Percentiles rank a stretch among this genome's conserved stretches.
Conservation (phyloP, 2,113 vertebrate species). For the Oxyura jamaicensis region DNA sequence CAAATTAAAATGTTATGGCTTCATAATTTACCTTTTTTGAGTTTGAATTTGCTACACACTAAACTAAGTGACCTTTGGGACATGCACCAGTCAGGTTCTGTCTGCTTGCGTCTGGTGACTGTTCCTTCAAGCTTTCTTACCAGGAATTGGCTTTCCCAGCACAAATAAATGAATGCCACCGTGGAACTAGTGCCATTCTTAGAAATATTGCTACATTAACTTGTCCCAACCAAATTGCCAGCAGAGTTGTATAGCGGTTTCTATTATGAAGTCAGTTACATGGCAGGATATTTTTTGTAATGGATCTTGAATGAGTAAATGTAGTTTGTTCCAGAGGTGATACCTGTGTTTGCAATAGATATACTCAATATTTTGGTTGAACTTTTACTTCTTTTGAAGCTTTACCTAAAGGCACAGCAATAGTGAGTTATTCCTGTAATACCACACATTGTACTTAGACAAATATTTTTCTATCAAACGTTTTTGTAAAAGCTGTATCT, state of each 20-base stretch:
- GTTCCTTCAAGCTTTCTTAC: neutral
- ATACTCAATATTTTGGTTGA: conserved; percentile 53
- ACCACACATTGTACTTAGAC: conserved; percentile 66
- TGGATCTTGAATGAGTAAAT: conserved; percentile 7
- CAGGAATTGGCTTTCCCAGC: conserved; percentile 21
- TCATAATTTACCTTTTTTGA: neutral
- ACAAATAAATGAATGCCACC: neutral
- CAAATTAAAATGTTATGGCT: neutral
- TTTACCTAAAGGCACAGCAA: conserved; percentile 79
- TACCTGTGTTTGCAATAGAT: conserved; percentile 52
- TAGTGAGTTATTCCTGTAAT: conserved; percentile 73
- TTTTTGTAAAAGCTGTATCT: conserved; percentile 81
- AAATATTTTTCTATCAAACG: conserved; percentile 81
- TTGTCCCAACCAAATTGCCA: neutral
- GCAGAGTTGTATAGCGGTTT: neutral
- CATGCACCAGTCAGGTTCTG: neutral
- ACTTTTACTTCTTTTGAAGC: conserved; percentile 72
- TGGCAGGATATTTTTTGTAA: conserved; percentile 28
- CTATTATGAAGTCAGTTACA: neutral
- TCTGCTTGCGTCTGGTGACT: neutral
- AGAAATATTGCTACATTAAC: neutral
- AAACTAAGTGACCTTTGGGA: conserved; percentile 71
- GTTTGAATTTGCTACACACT: neutral
- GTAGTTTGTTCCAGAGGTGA: conserved; percentile 37
- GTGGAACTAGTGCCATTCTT: neutral